Evolutionary conservation across 2,113 vertebrate genomes (phyloP).

Genomic region (Pipra filicauda): DNA sequence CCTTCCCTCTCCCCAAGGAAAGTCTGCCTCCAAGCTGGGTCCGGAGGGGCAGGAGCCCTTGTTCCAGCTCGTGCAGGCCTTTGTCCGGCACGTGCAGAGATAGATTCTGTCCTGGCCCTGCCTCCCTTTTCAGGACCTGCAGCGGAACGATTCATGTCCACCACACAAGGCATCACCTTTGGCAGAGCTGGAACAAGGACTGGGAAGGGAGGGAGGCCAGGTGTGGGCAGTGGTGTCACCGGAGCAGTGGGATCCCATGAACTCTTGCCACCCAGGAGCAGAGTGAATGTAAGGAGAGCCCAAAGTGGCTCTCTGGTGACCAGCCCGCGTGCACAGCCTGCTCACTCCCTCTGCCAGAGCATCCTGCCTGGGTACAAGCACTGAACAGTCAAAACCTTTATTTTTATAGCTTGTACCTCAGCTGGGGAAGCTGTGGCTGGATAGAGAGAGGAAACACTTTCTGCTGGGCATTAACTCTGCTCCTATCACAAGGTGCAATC

Average conservation of each 20-base stretch:
- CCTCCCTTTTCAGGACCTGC: background rate
- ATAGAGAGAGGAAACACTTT: background rate
- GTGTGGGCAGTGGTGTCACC: background rate
- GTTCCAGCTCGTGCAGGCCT: constrained; percentile 94
- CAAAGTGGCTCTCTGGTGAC: background rate
- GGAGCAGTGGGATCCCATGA: background rate
- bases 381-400: constrained; percentile 44
- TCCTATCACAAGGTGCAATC: background rate
- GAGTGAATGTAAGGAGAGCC: background rate
- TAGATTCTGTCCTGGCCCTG: constrained; percentile 57
- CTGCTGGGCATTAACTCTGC: constrained; percentile 31
- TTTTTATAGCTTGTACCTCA: constrained; percentile 69
- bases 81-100: constrained; percentile 91
- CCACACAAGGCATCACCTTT: background rate
- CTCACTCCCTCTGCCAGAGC: background rate
- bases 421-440: constrained; percentile 32
- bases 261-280: background rate
- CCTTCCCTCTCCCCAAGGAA: constrained; percentile 86
- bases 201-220: constrained; percentile 28
- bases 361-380: background rate
- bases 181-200: background rate
- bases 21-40: constrained; percentile 81
- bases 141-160: background rate
- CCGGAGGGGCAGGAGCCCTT: constrained; percentile 93
- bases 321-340: background rate